Evolutionary conservation across 2,888 invertebrate genomes (phyloP).

Genomic region (Crioceris asparagi): DNA sequence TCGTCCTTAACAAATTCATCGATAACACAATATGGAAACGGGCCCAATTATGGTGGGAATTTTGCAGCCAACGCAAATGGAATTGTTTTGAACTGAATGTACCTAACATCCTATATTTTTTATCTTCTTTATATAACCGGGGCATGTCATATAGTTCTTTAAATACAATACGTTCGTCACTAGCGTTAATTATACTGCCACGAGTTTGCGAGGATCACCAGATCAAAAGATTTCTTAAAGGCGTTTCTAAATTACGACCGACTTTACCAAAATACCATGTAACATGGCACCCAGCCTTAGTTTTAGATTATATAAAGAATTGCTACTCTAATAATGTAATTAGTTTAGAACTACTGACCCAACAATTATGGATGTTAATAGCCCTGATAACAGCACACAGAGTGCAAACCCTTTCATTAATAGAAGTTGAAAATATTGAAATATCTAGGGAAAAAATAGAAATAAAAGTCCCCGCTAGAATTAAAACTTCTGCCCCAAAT

Average conservation of each 20-base stretch:
- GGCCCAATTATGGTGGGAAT: slow-evolving; percentile 21
- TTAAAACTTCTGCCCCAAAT: slow-evolving; percentile 1
- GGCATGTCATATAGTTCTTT: background rate
- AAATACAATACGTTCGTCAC: too few species aligned
- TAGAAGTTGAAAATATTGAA: too few species aligned
- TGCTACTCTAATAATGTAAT: background rate
- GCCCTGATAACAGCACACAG: slow-evolving; percentile 10
- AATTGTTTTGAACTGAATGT: background rate
- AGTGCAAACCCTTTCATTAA: too few species aligned
- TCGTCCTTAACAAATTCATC: slow-evolving; percentile 20
- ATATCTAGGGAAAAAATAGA: slow-evolving; percentile 1
- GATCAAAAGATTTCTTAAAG: slow-evolving; percentile 8
- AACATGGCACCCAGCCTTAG: slow-evolving; percentile 8
- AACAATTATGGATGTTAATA: slow-evolving; percentile 7
- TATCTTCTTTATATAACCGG: background rate
- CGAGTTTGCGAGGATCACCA: background rate
- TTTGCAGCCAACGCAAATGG: slow-evolving; percentile 9
- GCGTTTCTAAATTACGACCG: slow-evolving; percentile 6
- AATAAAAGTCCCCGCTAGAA: background rate
- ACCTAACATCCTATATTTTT: background rate
- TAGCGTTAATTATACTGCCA: background rate
- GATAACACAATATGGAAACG: slow-evolving; percentile 19
- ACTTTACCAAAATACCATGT: slow-evolving; percentile 4
- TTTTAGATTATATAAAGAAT: slow-evolving; percentile 2
- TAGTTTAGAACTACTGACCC: too few species aligned